A percentile compares a stretch with the other conserved stretches of the same genome.
Evolutionary conservation across 2,888 invertebrate genomes (phyloP).

Genomic region (Taphrorychus bicolor): DNA sequence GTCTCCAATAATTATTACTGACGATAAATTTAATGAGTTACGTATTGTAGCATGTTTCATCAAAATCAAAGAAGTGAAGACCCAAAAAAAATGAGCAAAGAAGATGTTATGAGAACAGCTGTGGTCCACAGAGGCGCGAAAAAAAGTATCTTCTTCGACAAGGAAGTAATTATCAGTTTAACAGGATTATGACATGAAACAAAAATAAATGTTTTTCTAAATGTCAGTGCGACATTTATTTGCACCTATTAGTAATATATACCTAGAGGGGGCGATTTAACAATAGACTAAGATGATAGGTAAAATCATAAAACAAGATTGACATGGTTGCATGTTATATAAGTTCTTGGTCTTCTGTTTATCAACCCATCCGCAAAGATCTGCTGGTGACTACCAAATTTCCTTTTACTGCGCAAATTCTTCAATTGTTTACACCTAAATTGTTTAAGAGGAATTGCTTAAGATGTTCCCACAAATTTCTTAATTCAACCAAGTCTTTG

Average conservation of each 20-base stretch:
- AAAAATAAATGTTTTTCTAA: background rate
- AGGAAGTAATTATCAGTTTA: background rate
- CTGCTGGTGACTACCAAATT: background rate
- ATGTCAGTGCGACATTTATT: background rate
- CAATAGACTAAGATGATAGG: background rate
- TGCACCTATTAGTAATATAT: background rate
- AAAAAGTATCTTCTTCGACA: background rate
- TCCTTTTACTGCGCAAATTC: background rate
- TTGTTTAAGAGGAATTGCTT: conserved; percentile 7
- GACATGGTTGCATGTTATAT: background rate
- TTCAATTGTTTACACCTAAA: conserved; percentile 6
- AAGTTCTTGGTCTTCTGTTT: background rate
- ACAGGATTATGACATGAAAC: background rate
- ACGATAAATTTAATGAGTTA: background rate
- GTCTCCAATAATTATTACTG: too few species aligned
- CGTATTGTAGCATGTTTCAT: background rate
- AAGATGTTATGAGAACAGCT: background rate
- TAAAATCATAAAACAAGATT: background rate
- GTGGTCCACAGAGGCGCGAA: background rate
- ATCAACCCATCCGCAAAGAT: background rate
- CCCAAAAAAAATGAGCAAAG: background rate
- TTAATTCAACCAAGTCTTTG: conserved; percentile 14
- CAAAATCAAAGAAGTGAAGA: background rate
- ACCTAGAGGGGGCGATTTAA: background rate
- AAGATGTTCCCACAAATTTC: conserved; percentile 23